Evolutionary conservation across 2,113 vertebrate species (phyloP).

Genomic region (Esox niger): DNA sequence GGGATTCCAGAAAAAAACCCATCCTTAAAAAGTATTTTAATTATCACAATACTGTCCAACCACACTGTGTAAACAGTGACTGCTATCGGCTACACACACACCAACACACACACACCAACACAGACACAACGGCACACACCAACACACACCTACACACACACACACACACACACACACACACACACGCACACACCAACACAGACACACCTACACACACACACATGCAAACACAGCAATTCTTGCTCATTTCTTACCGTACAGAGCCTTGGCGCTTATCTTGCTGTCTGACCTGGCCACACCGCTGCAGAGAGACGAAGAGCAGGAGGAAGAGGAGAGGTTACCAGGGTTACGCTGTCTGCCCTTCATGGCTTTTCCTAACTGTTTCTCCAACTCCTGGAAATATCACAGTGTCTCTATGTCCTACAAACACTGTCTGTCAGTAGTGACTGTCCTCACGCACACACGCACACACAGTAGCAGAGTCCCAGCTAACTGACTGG

Average conservation of each 20-base stretch:
- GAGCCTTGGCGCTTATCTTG: constrained; percentile 78
- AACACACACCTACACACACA: too few species aligned
- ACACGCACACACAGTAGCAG: constrained; percentile 8
- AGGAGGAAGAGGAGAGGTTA: constrained; percentile 2
- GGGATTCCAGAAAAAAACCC: too few species aligned
- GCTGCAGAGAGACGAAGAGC: constrained; percentile 69
- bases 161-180: too few species aligned
- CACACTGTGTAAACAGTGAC: too few species aligned
- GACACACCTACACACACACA: too few species aligned
- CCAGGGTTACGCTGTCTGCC: constrained; percentile 56
- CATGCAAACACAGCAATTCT: neutral
- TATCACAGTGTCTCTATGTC: constrained; percentile 18
- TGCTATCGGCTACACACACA: too few species aligned
- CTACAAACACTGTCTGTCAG: constrained; percentile 16
- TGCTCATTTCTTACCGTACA: constrained; percentile 68
- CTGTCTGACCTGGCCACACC: constrained; percentile 77
- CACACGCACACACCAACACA: too few species aligned
- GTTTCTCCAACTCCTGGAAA: constrained; percentile 21
- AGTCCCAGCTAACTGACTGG: constrained; percentile 27
- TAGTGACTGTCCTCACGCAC: constrained; percentile 13
- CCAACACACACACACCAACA: too few species aligned
- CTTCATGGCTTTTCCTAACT: constrained; percentile 58
- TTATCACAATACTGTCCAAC: too few species aligned
- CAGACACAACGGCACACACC: too few species aligned
- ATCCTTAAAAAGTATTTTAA: too few species aligned